These are phyloP conservation scores for Columba janthina DNA, from an alignment of 2,113 vertebrate species.

Conservation along the genomic window DNA sequence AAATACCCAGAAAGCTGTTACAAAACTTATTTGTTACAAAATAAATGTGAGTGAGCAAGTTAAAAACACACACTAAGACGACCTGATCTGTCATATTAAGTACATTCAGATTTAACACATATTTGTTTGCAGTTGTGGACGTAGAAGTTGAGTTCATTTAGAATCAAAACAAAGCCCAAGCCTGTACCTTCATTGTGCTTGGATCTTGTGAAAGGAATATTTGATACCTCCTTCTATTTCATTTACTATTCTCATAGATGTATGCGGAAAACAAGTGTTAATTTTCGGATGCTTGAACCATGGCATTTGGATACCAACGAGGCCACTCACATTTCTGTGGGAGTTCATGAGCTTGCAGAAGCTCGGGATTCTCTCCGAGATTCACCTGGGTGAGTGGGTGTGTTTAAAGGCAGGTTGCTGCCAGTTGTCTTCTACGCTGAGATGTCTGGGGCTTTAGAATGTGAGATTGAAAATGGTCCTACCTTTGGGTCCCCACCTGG, in stretches of 20 bases:
- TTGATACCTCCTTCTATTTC: not conserved
- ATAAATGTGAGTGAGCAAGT: not conserved
- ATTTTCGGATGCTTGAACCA: not conserved
- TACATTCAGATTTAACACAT: not conserved
- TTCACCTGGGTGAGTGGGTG: not conserved
- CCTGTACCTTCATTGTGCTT: not conserved
- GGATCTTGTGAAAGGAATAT: not conserved
- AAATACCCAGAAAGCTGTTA: not conserved
- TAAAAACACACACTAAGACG: not conserved
- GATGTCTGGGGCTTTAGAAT: not conserved
- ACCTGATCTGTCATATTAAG: not conserved
- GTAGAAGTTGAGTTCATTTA: not conserved
- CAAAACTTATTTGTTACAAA: not conserved
- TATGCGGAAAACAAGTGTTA: not conserved
- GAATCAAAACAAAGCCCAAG: not conserved
- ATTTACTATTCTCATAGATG: not conserved
- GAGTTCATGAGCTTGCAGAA: not conserved
- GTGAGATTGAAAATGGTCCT: not conserved
- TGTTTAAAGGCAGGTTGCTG: not conserved
- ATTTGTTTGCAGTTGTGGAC: not conserved
- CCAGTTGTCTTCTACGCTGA: not conserved
- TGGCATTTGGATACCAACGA: not conserved
- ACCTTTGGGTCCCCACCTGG: not conserved
- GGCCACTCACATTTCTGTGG: not conserved
- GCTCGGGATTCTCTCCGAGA: rapidly evolving